These are phyloP conservation scores for Dicycla oo DNA, from an alignment of 2,888 invertebrate species.

Conservation along the genomic window DNA sequence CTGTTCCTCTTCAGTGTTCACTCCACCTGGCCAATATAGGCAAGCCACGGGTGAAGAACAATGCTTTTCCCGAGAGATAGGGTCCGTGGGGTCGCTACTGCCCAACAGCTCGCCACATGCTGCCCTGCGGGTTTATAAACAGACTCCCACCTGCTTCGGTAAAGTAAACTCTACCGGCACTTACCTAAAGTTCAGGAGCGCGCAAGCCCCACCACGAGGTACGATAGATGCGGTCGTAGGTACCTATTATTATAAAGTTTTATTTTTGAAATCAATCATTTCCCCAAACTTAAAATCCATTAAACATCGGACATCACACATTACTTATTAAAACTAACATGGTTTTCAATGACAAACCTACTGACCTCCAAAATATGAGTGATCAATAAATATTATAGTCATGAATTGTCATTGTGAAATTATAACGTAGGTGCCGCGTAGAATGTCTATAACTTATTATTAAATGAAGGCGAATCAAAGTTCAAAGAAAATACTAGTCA, in stretches of 20 bases:
- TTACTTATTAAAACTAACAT: constrained; percentile 25
- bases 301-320: not conserved
- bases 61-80: too few species aligned
- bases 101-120: too few species aligned
- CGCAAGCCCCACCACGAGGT: too few species aligned
- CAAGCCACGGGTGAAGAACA: too few species aligned
- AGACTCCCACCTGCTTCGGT: too few species aligned
- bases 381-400: constrained; percentile 19
- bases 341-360: constrained; percentile 4
- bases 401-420: constrained; percentile 1
- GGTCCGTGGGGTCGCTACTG: too few species aligned
- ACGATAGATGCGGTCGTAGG: too few species aligned
- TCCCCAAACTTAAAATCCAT: constrained; percentile 1
- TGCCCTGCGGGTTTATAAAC: too few species aligned
- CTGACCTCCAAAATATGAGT: constrained; percentile 30
- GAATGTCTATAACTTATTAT: not conserved
- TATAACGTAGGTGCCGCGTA: not conserved
- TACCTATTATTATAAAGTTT: not conserved
- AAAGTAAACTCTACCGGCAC: too few species aligned
- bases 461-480: not conserved
- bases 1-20: too few species aligned
- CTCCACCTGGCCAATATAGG: too few species aligned
- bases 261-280: not conserved
- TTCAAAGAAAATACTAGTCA: not conserved
- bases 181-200: too few species aligned